phyloP scores from a whole-genome alignment of 2,797 vertebrate genomes.

The Spinus olivaceus region DNA sequence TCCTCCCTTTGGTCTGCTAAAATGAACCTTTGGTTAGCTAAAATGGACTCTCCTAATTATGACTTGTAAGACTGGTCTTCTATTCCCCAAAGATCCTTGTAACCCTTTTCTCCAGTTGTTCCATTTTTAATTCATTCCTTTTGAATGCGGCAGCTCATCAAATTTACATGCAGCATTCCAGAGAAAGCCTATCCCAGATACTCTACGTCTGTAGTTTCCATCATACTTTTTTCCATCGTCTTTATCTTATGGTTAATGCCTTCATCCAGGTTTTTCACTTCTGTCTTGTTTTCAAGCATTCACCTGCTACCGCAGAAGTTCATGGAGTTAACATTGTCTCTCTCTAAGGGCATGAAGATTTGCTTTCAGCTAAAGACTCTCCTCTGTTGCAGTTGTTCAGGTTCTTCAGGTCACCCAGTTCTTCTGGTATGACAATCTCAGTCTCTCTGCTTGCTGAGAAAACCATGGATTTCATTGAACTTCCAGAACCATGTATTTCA shows the following conservation, averaged over 20 bases:
- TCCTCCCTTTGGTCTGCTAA: conserved; percentile 34
- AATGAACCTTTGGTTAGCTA: conserved; percentile 49
- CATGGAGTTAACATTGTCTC: neutral
- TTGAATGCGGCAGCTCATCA: neutral
- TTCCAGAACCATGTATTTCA: neutral
- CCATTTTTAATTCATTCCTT: conserved; percentile 52
- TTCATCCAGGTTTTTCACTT: neutral
- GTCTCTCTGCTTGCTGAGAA: neutral
- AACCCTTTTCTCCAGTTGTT: neutral
- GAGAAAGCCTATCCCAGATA: neutral
- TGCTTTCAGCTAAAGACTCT: neutral
- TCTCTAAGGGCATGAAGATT: neutral
- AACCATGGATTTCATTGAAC: too few relatives aligned
- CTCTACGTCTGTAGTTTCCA: neutral
- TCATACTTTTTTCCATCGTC: neutral
- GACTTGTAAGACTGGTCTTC: conserved; percentile 13
- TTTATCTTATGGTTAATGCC: neutral
- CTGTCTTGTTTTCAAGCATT: neutral
- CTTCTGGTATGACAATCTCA: neutral
- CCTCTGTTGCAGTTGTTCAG: neutral
- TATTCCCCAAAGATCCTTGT: conserved; percentile 24
- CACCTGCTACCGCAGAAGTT: neutral
- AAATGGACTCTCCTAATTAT: conserved; percentile 45
- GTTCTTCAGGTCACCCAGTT: neutral
- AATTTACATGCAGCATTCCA: neutral